Evolutionary conservation across 2,797 vertebrate species (phyloP).

Genomic region (Clarias laeviceps): DNA sequence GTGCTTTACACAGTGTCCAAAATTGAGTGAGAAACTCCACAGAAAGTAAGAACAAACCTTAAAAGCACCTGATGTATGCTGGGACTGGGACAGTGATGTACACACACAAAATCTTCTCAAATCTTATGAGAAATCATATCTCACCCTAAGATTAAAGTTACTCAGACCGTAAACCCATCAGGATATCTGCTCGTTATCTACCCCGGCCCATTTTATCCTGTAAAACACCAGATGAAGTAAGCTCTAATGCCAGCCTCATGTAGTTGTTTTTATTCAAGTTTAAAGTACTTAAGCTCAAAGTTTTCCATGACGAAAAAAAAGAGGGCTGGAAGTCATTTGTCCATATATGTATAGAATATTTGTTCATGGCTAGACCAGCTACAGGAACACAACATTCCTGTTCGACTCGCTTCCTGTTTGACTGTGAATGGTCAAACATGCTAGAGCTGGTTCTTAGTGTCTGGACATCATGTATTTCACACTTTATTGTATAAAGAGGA

Average conservation of each 20-base stretch:
- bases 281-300: constrained; percentile 18
- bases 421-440: constrained; percentile 63
- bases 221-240: constrained; percentile 3
- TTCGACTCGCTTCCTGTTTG: constrained; percentile 39
- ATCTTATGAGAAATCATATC: neutral
- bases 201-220: neutral
- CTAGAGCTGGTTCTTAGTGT: constrained; percentile 44
- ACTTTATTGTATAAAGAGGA: neutral
- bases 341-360: neutral
- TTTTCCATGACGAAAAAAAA: constrained; percentile 27
- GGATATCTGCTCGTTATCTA: neutral
- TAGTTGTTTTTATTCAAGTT: neutral
- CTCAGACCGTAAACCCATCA: neutral
- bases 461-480: neutral
- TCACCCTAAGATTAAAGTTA: neutral
- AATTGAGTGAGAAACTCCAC: no score
- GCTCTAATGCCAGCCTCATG: neutral
- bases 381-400: constrained; percentile 16
- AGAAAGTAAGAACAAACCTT: no score
- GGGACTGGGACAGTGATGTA: neutral
- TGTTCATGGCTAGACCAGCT: neutral
- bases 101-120: neutral
- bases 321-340: neutral
- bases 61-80: no score
- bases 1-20: no score